Evolutionary conservation across 2,113 vertebrate genomes (phyloP).

Genomic region (Hyaena hyaena): DNA sequence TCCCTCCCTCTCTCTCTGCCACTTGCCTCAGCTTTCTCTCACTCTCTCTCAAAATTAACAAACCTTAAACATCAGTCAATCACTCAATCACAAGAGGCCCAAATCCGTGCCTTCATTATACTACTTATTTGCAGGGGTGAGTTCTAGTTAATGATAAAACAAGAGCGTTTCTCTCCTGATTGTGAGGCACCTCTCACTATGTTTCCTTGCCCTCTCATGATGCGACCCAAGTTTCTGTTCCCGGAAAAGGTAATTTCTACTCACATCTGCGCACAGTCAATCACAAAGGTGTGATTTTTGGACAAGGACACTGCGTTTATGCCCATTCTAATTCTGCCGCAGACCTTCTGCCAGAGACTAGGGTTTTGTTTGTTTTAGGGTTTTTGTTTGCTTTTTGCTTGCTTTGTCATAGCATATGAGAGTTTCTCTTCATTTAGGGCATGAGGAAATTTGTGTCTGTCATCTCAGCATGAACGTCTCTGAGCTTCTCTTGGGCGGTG

Average conservation of each 20-base stretch:
- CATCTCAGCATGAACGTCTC: accelerated
- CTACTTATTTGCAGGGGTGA: accelerated
- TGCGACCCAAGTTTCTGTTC: not conserved
- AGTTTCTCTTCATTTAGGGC: not conserved
- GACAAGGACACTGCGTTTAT: not conserved
- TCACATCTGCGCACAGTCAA: not conserved
- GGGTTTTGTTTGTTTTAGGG: not conserved
- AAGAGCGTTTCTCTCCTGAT: accelerated
- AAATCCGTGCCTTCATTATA: accelerated
- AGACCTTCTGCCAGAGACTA: not conserved
- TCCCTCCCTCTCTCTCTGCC: no score
- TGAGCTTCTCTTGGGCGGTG: accelerated
- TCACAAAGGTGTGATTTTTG: not conserved
- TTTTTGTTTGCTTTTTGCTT: not conserved
- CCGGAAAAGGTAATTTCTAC: not conserved
- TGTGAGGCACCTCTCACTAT: accelerated
- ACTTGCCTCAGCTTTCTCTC: no score
- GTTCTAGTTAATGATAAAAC: accelerated
- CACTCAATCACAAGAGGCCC: not conserved
- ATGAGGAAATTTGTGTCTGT: not conserved
- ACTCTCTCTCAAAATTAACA: no score
- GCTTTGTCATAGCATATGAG: not conserved
- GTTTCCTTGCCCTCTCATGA: not conserved
- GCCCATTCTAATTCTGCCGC: not conserved
- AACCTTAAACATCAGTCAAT: no score